Conservation (phyloP, 2,888 invertebrate genomes). For the Lepidochitona cinerea region DNA sequence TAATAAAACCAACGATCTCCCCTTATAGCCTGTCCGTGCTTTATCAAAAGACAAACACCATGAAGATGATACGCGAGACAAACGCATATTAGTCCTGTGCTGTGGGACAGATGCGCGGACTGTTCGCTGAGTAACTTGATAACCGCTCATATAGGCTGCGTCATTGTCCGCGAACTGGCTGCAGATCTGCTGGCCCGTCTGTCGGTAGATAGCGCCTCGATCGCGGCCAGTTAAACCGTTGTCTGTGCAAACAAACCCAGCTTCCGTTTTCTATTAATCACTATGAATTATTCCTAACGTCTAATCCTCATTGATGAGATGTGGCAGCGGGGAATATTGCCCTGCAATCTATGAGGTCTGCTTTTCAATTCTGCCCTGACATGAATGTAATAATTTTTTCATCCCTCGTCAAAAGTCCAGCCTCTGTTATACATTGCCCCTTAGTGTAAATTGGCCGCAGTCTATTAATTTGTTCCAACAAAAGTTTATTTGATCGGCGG, state of each 20-base stretch:
- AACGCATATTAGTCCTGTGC: background rate
- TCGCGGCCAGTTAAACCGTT: background rate
- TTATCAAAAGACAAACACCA: background rate
- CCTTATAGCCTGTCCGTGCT: background rate
- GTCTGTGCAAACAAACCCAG: background rate
- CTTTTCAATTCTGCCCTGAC: slow-evolving; percentile 3
- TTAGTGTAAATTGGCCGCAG: slow-evolving; percentile 1
- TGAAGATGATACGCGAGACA: background rate
- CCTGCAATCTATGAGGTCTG: background rate
- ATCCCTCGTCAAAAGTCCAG: background rate
- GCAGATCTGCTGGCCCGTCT: background rate
- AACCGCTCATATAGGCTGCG: background rate
- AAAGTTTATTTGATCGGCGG: slow-evolving; percentile 4
- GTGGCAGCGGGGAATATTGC: background rate
- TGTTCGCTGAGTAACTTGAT: background rate
- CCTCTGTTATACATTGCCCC: background rate
- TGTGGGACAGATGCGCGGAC: background rate
- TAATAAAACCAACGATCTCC: background rate
- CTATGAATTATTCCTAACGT: slow-evolving; percentile 5
- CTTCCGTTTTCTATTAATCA: background rate
- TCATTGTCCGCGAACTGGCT: background rate
- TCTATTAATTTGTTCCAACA: slow-evolving; percentile 6
- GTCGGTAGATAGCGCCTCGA: background rate
- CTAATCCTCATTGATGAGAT: background rate
- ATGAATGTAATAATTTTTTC: slow-evolving; percentile 6